phyloP scores from a whole-genome alignment of 2,113 vertebrate genomes.

The Eubucco bourcierii region DNA sequence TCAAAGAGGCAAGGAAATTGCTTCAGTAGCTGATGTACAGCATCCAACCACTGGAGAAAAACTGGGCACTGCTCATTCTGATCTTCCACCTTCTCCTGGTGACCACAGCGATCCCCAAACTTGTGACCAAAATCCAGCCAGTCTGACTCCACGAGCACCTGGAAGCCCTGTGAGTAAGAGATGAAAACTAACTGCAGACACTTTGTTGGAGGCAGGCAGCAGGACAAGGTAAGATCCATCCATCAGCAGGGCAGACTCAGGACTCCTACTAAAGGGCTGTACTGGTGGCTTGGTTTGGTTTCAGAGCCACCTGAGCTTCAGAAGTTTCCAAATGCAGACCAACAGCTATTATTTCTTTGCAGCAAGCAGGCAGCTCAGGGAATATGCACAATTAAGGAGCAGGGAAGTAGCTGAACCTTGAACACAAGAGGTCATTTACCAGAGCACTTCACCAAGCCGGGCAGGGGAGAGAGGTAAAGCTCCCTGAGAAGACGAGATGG shows the following conservation, averaged over 20 bases:
- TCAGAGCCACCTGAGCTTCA: neutral
- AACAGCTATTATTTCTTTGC: neutral
- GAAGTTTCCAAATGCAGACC: neutral
- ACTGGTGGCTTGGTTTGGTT: neutral
- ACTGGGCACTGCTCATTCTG: slow-evolving; percentile 97
- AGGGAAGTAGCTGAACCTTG: neutral
- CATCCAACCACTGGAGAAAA: slow-evolving; percentile 98
- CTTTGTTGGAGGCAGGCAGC: fast-evolving
- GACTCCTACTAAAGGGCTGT: neutral
- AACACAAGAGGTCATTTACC: neutral
- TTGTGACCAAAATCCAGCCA: slow-evolving; percentile 98
- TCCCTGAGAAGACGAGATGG: neutral
- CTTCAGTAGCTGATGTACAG: slow-evolving; percentile 94
- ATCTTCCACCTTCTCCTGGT: slow-evolving; percentile 93
- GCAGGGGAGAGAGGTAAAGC: neutral
- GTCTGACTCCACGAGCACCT: slow-evolving; percentile 94
- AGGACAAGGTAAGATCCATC: neutral
- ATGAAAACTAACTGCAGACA: neutral
- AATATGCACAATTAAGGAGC: neutral
- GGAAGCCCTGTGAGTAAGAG: slow-evolving; percentile 85
- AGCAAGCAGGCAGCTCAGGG: neutral
- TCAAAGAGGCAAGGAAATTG: slow-evolving; percentile 98
- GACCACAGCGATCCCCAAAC: slow-evolving; percentile 96
- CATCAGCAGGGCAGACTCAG: neutral
- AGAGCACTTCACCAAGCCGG: neutral